Conservation (phyloP, 2,888 invertebrate genomes). For the Dromius quadrimaculatus region DNA sequence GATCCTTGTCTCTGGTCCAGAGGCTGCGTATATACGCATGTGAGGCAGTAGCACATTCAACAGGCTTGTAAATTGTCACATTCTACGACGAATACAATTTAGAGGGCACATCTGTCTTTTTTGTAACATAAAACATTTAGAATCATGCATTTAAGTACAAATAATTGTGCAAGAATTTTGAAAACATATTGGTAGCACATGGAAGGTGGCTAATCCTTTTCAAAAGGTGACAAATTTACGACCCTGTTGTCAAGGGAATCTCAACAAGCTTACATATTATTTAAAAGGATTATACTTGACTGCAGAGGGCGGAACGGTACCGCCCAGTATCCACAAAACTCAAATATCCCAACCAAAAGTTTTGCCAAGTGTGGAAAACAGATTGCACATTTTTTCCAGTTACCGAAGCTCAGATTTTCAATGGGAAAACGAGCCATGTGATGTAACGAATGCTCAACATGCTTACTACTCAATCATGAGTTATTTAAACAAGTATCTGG, state of each 20-base stretch:
- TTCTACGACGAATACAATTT: too few species aligned
- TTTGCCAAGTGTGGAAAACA: conserved; percentile 28
- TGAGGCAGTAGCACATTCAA: conserved; percentile 45
- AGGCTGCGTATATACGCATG: conserved; percentile 16
- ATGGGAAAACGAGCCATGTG: too few species aligned
- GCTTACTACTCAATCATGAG: too few species aligned
- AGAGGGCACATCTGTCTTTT: too few species aligned
- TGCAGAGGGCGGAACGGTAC: conserved; percentile 21
- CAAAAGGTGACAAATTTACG: conserved; percentile 53
- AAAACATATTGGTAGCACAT: conserved; percentile 35
- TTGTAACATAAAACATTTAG: too few species aligned
- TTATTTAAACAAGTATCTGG: too few species aligned
- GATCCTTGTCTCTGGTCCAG: conserved; percentile 11
- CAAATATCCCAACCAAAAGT: conserved; percentile 11
- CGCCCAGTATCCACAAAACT: conserved; percentile 14
- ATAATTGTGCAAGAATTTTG: too few species aligned
- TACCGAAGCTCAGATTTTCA: too few species aligned
- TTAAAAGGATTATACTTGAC: conserved; percentile 53
- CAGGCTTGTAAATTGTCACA: conserved; percentile 53
- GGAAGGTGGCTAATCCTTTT: conserved; percentile 26
- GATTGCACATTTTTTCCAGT: too few species aligned
- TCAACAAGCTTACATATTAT: conserved; percentile 53
- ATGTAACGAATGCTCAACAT: too few species aligned
- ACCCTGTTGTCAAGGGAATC: conserved; percentile 50
- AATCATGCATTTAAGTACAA: too few species aligned